Base-by-base conservation (phyloP, 2,113 vertebrate species). In the Mugil cephalus region DNA sequence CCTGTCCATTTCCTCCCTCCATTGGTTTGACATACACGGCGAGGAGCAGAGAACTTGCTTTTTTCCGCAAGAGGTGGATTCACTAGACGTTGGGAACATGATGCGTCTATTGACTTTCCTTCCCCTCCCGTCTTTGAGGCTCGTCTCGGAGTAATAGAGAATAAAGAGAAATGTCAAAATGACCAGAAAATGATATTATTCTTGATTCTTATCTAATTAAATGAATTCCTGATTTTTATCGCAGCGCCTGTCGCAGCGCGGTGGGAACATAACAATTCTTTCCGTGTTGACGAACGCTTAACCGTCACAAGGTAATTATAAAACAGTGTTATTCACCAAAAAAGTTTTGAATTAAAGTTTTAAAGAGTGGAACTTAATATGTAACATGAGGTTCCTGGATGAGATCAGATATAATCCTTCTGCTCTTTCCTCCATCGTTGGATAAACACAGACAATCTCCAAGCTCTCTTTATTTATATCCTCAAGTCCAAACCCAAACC, bases 381-480 rank as follows among this genome's bases (percentile, higher is more conserved):
- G 86, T 86, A 87, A 59, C 80, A 38, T 69, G 30, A 73, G 74
- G 63, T 86, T 88, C 80, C 84, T 38, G 64, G 4, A 73, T 69
- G 55, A 81, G 84, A 82, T 85, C 84, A 64, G 19, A 42, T 76
- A 30, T 88, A 88, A 89, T 89, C 87, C 87, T 67, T 0, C 59
- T 73, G 80, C 81, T 87, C 81, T 84, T 82, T 72, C 77, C 77
- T 65, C 84, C 80, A 9, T 73, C 63, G 77, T 73, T 76, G 73
- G 88, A 91, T 89, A 92, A 92, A 92, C 86, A 91, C 12, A 82
- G 82, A 75, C 85, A 24, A 79, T 88, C 89, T 89, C 72, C 30
- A 4, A 64, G 72, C 79, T 85, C 87, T 74, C 64, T 77, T 89
- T 88, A 88, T 91, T 92, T 88, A 87, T 88, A 80, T 89, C 87